These are phyloP conservation scores for Heliconius melpomene DNA, from an alignment of 1,140 invertebrate genomes.

Conservation along the genomic window DNA sequence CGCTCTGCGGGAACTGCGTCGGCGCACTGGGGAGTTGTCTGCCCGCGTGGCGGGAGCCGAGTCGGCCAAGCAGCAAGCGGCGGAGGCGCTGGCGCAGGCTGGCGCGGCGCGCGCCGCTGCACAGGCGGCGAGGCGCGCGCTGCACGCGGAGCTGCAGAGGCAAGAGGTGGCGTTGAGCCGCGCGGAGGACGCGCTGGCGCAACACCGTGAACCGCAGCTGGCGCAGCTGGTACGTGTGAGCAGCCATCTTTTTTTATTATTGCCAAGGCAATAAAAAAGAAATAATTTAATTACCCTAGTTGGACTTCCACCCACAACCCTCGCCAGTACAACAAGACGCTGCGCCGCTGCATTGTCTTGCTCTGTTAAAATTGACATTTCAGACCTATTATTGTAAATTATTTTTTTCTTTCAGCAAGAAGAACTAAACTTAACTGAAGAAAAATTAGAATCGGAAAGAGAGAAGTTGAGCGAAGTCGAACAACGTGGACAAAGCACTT, in stretches of 20 bases:
- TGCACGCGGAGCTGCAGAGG: slow-evolving; percentile 10
- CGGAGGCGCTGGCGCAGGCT: slow-evolving; percentile 32
- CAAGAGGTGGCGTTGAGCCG: slow-evolving; percentile 6
- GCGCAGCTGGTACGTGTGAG: slow-evolving; percentile 33
- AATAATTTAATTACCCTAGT: too few relatives aligned
- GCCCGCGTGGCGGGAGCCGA: slow-evolving; percentile 18
- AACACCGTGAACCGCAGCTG: slow-evolving; percentile 42
- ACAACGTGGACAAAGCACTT: neutral
- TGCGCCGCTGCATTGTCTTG: too few relatives aligned
- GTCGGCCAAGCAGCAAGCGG: neutral
- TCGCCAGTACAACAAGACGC: too few relatives aligned
- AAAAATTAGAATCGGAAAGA: neutral
- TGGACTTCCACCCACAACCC: too few relatives aligned
- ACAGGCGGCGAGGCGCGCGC: slow-evolving; percentile 35
- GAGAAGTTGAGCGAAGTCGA: neutral
- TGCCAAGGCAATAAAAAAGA: too few relatives aligned
- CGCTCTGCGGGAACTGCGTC: slow-evolving; percentile 2
- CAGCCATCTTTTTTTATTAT: too few relatives aligned
- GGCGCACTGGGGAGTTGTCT: slow-evolving; percentile 6
- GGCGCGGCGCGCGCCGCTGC: slow-evolving; percentile 35
- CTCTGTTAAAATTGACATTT: too few relatives aligned
- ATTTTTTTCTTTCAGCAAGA: neutral
- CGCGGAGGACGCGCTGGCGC: slow-evolving; percentile 6
- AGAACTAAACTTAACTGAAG: neutral
- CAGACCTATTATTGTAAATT: too few relatives aligned